Conservation (phyloP, 2,888 invertebrate species). For the Neoascia interrupta region DNA sequence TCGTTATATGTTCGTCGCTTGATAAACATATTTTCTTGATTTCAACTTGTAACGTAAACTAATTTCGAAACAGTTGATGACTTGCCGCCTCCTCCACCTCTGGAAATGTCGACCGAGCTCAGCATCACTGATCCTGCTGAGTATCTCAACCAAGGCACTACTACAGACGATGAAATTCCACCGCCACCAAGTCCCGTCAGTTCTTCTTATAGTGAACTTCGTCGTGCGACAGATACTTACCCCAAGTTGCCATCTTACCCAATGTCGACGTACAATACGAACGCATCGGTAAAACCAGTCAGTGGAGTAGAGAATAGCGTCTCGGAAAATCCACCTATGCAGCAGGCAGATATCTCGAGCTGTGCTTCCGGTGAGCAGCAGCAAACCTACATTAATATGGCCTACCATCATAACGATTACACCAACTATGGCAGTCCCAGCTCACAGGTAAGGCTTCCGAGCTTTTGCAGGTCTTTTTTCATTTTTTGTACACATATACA, state of each 20-base stretch:
- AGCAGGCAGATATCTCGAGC: conserved; percentile 49
- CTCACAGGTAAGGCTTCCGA: conserved; percentile 78
- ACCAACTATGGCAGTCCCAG: conserved; percentile 78
- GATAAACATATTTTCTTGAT: too few relatives aligned
- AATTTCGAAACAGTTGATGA: conserved; percentile 77
- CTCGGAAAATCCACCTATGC: conserved; percentile 6
- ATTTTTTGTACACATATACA: too few relatives aligned
- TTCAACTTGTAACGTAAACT: too few relatives aligned
- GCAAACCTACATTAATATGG: conserved; percentile 71
- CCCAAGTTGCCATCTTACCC: conserved; percentile 75
- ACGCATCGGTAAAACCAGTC: neutral
- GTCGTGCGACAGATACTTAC: conserved; percentile 87
- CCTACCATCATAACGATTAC: conserved; percentile 69
- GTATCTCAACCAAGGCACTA: conserved; percentile 57
- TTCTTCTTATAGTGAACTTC: conserved; percentile 92
- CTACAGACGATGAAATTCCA: conserved; percentile 83
- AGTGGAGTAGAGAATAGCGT: neutral
- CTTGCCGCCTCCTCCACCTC: conserved; percentile 84
- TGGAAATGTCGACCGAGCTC: conserved; percentile 80
- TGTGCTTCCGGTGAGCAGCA: conserved; percentile 27
- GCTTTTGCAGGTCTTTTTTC: too few relatives aligned
- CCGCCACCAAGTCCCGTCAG: conserved; percentile 94
- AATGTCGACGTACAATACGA: conserved; percentile 26
- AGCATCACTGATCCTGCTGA: conserved; percentile 79
- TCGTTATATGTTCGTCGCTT: too few relatives aligned